Evolutionary conservation across 1,140 invertebrate genomes (phyloP), one percentile per base, ranked within the genome.

Genomic region (Zaprionus taronus): DNA sequence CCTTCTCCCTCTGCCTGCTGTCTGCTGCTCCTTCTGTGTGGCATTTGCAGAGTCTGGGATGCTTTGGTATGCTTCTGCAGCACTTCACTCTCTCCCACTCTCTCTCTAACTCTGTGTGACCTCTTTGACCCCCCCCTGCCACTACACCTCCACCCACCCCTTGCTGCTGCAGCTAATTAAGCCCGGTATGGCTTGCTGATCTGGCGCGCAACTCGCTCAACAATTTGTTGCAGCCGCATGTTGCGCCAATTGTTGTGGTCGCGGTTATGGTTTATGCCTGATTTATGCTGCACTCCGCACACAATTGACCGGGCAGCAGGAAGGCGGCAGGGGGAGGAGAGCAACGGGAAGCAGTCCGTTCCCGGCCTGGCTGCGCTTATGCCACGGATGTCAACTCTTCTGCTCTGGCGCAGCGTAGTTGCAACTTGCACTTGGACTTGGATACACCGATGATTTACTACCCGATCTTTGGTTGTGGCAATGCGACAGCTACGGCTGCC

Each of bases 341-440:
- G 38, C 28, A 31, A 9, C 5, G 9, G 31, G 31, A 11, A 4
- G 9, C 31, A 34, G 31, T 34, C 31, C 31, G 31, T 11, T 34
- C 31, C 38, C 5, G 20, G 15, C 38, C 49, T 63, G 71, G 71
- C 58, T 80, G 71, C 78, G 75, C 83, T 77, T 85, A 80, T 85
- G 76, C 81, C 77, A 83, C 81, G 90, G 74, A 91, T 91, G 91
- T 91, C 91, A 92, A 82, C 83, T 63, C n/a, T 12, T 41, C 62
- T 51, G 34, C 62, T 44, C 47, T 62, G 62, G 55, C 56, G 60
- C 57, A 67, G 55, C 61, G 60, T 24, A 73, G 56, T 36, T 44
- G 66, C 61, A 60, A 49, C 41, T 60, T 15, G 28, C 53, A 55
- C 38, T 57, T 22, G 14, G 47, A 49, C 56, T 64, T 62, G 61